Evolutionary conservation across 1,140 invertebrate species (phyloP).

Genomic region (Lamellibrachia luymesi): DNA sequence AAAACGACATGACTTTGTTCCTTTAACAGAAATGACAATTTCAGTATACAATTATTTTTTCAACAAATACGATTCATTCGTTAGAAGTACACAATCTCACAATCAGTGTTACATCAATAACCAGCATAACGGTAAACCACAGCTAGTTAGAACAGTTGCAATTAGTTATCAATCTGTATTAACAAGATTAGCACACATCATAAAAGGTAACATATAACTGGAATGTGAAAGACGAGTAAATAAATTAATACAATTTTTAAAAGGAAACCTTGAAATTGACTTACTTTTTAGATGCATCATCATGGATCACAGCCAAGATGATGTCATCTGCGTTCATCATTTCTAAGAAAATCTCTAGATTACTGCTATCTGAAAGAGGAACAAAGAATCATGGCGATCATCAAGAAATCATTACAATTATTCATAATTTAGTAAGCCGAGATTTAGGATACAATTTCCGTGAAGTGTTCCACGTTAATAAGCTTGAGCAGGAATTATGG

Average conservation of each 20-base stretch:
- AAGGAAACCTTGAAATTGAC: slow-evolving; percentile 18
- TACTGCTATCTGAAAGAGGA: slow-evolving; percentile 52
- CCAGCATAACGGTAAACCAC: not conserved
- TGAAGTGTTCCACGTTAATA: not conserved
- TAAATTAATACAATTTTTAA: not conserved
- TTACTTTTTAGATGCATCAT: slow-evolving; percentile 59
- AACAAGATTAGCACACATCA: not conserved
- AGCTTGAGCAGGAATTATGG: not conserved
- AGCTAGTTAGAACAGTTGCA: too few species aligned
- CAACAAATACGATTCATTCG: not conserved
- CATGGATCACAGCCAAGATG: slow-evolving; percentile 55
- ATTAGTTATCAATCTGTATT: not conserved
- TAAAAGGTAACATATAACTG: not conserved
- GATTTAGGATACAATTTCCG: not conserved
- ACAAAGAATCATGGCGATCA: not conserved
- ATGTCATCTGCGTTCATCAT: slow-evolving; percentile 49
- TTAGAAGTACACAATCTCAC: not conserved
- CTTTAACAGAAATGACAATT: not conserved
- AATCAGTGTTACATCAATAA: not conserved
- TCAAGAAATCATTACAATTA: not conserved
- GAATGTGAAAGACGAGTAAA: not conserved
- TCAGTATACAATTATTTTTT: not conserved
- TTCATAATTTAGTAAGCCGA: not conserved
- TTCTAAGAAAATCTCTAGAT: slow-evolving; percentile 58
- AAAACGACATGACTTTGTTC: too few species aligned